Base-by-base conservation (phyloP, 1,140 invertebrate species). In the Drosophila paulistorum region DNA sequence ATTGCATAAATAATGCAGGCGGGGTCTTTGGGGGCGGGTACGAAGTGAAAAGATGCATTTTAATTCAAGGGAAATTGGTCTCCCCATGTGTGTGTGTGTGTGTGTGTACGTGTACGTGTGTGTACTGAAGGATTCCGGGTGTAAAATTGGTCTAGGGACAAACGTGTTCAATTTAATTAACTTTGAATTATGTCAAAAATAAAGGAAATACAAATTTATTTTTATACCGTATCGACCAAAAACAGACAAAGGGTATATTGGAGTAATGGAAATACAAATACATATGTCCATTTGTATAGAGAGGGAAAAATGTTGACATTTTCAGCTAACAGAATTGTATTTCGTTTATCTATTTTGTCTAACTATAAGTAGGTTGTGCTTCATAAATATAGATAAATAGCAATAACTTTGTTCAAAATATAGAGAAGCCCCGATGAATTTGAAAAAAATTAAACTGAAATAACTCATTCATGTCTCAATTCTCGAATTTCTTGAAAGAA, bases 1-100 rank as follows among this genome's bases (percentile, higher is more conserved):
- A 59, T 74, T 78, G 69, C 65, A 65, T 74, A 65, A 77, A 74
- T 70, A 51, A 55, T 54, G 37, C 14, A 51, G 57, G 71, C 51
- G 51, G 23, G 7, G 7, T 4, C 10, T 13, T 11, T 5, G 23
- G 7, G 60, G 20, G 41, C 42, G n/a, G 17, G 23, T 26, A 2
- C n/a, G 7, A 10, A n/a, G 62, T 33, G 13, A 33, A 26, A 30
- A 30, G 42, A 30, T 64, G 42, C 41, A 30, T 7, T 59, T 59
- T 59, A 37, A 59, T 37, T 37, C 35, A 20, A 17, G n/a, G 63
- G 48, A 66, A 68, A 77, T 70, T 57, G 58, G 74, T 55, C 13
- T 30, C 9, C 9, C 42, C 37, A 17, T 30, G 37, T 37, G 3
- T 20, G 37, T 30, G 57, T 51, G 42, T 51, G 66, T 45, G 30